Conservation (phyloP, 2,113 vertebrate species). For the Vimba vimba region DNA sequence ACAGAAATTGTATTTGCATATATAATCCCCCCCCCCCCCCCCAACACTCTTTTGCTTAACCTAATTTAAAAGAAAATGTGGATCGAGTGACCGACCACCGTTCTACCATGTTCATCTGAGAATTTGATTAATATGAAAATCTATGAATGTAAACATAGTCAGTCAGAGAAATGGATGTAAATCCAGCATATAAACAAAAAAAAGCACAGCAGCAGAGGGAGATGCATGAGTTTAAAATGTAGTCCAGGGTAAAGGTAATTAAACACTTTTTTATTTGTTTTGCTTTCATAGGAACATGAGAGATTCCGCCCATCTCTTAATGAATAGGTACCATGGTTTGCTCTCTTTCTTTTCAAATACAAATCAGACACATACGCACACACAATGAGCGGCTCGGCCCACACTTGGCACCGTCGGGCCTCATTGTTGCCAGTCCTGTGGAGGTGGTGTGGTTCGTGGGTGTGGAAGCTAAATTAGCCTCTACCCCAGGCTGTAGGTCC, state of each 20-base stretch:
- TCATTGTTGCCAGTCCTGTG: slow-evolving; percentile 64
- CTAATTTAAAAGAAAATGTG: background rate
- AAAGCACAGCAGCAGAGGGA: slow-evolving; percentile 41
- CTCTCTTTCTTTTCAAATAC: slow-evolving; percentile 42
- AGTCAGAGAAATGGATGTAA: slow-evolving; percentile 4
- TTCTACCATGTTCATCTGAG: background rate
- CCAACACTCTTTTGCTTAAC: background rate
- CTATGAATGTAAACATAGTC: background rate
- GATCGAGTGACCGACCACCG: background rate
- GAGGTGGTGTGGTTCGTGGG: slow-evolving; percentile 60
- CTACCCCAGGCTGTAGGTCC: slow-evolving; percentile 60
- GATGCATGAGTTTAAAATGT: slow-evolving; percentile 26
- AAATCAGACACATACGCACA: slow-evolving; percentile 35
- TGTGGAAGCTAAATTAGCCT: slow-evolving; percentile 66
- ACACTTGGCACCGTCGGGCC: slow-evolving; percentile 58
- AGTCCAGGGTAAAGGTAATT: slow-evolving; percentile 46
- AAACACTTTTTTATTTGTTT: slow-evolving; percentile 51
- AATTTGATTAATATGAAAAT: background rate
- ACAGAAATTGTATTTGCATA: background rate
- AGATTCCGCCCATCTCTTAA: slow-evolving; percentile 52
- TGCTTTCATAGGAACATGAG: slow-evolving; percentile 43
- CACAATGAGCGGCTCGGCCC: slow-evolving; percentile 40
- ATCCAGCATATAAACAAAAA: slow-evolving; percentile 1
- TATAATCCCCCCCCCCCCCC: background rate
- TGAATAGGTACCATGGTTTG: slow-evolving; percentile 42